Conservation (phyloP, 2,888 invertebrate species). For the Tridacna gigas region DNA sequence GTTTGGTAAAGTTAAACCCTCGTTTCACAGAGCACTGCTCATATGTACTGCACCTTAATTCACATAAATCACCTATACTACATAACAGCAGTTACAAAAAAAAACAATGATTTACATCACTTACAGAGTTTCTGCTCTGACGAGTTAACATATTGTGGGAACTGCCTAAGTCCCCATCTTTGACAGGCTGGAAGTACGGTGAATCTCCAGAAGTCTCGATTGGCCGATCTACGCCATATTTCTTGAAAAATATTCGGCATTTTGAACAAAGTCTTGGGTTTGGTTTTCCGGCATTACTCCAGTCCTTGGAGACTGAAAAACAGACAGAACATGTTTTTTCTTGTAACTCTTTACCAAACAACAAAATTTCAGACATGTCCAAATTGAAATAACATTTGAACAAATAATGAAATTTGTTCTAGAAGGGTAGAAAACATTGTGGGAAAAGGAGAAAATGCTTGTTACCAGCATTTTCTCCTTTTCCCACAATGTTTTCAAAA, state of each 20-base stretch:
- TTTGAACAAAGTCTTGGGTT: constrained; percentile 89
- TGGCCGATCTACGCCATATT: constrained; percentile 89
- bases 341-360: not conserved
- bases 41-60: no score
- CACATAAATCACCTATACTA: no score
- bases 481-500: no score
- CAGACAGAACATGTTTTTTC: not conserved
- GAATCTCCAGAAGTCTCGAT: constrained; percentile 84
- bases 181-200: constrained; percentile 85
- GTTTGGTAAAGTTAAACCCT: no score
- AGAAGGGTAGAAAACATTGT: not conserved
- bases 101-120: constrained; percentile 26
- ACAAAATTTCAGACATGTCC: no score
- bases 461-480: no score
- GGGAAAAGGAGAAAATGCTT: not conserved
- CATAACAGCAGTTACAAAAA: no score
- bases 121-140: constrained; percentile 78
- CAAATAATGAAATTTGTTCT: no score
- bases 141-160: constrained; percentile 84
- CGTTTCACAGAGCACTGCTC: no score
- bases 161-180: constrained; percentile 80
- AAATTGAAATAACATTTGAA: no score
- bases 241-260: constrained; percentile 91
- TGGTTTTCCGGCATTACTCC: constrained; percentile 91
- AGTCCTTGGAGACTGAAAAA: constrained; percentile 88